These are phyloP conservation scores for Fragum fragum DNA, from an alignment of 2,888 invertebrate species.

Conservation along the genomic window DNA sequence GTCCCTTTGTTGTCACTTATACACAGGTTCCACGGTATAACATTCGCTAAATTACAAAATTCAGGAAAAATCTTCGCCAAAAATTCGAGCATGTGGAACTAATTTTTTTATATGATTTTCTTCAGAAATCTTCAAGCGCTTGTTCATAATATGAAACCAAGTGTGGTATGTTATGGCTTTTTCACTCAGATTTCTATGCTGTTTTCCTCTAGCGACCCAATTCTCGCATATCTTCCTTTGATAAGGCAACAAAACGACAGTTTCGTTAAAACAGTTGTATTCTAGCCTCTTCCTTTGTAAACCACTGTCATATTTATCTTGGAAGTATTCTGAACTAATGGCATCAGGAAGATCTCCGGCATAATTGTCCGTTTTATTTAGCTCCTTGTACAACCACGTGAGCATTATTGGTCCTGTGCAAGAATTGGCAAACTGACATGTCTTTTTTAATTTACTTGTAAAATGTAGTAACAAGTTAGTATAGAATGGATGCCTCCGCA, in stretches of 20 bases:
- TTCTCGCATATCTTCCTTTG: conserved; percentile 3
- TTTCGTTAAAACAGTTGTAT: neutral
- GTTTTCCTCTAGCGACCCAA: neutral
- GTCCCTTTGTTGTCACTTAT: too few species aligned
- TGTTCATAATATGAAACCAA: neutral
- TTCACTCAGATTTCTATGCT: conserved; percentile 2
- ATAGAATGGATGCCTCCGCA: conserved; percentile 1
- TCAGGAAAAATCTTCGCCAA: neutral
- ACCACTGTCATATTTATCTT: neutral
- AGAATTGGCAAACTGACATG: neutral
- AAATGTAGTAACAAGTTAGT: neutral
- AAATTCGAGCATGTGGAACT: neutral
- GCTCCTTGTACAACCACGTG: neutral
- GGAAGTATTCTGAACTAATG: neutral
- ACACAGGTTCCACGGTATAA: too few species aligned
- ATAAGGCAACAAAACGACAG: neutral
- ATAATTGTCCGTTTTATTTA: conserved; percentile 1
- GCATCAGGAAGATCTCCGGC: conserved; percentile 5
- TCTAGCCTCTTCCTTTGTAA: neutral
- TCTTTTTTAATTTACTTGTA: neutral
- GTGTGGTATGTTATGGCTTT: conserved; percentile 8
- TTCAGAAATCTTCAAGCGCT: neutral
- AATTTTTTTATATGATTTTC: neutral
- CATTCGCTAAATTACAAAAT: too few species aligned
- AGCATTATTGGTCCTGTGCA: conserved; percentile 10